Conservation (phyloP, 2,113 vertebrate species). For the Pontoporia blainvillei region DNA sequence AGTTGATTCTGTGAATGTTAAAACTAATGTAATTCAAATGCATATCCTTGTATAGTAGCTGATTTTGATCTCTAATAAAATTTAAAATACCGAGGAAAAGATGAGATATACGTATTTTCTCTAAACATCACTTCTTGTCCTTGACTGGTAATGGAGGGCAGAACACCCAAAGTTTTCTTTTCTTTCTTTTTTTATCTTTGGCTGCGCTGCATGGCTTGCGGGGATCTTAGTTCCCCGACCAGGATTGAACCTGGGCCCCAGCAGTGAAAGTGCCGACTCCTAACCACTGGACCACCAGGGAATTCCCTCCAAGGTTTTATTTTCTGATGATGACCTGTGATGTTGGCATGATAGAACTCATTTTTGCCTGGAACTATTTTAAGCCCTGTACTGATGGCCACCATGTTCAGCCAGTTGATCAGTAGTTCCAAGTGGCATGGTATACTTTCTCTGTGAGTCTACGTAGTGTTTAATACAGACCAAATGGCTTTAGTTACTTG, state of each 20-base stretch:
- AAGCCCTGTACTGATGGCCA: not conserved
- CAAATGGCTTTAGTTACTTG: not conserved
- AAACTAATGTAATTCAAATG: not conserved
- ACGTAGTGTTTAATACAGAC: not conserved
- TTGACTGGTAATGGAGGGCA: not conserved
- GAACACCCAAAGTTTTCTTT: not conserved
- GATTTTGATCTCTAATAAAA: not conserved
- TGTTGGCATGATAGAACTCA: not conserved
- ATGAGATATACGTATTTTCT: not conserved
- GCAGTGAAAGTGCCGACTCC: too few species aligned
- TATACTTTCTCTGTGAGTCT: not conserved
- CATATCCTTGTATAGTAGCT: not conserved
- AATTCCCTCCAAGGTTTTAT: not conserved
- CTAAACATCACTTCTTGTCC: not conserved
- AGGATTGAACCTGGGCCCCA: too few species aligned
- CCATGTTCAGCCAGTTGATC: not conserved
- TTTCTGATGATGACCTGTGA: not conserved
- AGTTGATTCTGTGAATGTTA: not conserved
- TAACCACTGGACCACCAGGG: too few species aligned
- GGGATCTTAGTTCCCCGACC: too few species aligned
- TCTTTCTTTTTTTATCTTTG: not conserved
- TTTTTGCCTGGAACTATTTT: not conserved
- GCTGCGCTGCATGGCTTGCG: too few species aligned
- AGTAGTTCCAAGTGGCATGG: not conserved
- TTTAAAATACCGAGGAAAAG: not conserved